Conservation (phyloP, 2,888 invertebrate genomes). For the Lingula anatina region DNA sequence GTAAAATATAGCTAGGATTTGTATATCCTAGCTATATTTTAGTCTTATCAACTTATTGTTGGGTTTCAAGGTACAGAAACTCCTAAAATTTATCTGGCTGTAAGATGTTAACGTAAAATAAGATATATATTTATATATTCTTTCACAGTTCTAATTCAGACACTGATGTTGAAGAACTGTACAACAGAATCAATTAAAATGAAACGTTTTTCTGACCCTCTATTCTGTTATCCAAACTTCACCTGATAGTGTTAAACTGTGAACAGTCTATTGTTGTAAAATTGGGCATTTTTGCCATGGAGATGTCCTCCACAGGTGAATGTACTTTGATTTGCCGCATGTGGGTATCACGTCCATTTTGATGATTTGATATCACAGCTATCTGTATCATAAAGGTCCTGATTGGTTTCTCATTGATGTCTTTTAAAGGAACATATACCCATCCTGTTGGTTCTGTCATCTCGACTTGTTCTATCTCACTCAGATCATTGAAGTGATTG, state of each 20-base stretch:
- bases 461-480: slow-evolving; percentile 91
- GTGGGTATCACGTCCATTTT: slow-evolving; percentile 97
- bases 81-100: too few species aligned
- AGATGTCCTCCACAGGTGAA: slow-evolving; percentile 63
- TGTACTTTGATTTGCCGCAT: slow-evolving; percentile 95
- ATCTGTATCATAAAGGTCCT: slow-evolving; percentile 72
- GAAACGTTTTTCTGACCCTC: too few species aligned
- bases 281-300: slow-evolving; percentile 58
- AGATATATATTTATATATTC: too few species aligned
- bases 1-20: too few species aligned
- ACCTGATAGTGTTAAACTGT: slow-evolving; percentile 77
- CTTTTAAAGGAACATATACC: slow-evolving; percentile 89
- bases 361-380: slow-evolving; percentile 82
- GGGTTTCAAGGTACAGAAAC: too few species aligned
- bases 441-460: slow-evolving; percentile 93
- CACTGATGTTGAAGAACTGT: too few species aligned
- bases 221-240: too few species aligned
- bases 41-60: too few species aligned
- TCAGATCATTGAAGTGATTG: slow-evolving; percentile 92
- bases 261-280: slow-evolving; percentile 79
- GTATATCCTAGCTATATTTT: too few species aligned
- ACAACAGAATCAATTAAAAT: too few species aligned
- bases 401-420: slow-evolving; percentile 73
- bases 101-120: too few species aligned
- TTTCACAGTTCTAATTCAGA: too few species aligned